Evolutionary conservation across 2,888 invertebrate species (phyloP).

Genomic region (Eucera pruinosa): DNA sequence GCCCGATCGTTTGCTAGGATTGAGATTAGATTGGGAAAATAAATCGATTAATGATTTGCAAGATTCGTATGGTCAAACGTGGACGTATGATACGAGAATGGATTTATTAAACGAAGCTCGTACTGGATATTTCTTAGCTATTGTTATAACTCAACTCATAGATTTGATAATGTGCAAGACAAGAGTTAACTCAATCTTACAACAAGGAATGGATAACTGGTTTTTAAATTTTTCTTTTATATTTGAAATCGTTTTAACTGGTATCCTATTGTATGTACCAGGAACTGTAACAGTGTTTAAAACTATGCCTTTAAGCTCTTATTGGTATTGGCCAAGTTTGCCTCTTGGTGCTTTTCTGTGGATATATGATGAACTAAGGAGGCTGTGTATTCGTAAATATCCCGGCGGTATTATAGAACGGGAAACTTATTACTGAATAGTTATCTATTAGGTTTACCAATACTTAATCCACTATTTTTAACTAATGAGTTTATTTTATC

Average conservation of each 20-base stretch:
- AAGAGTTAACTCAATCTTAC: conserved; percentile 89
- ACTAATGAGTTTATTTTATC: too few relatives aligned
- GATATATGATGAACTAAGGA: conserved; percentile 90
- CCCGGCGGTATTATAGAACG: conserved; percentile 88
- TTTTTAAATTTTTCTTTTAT: conserved; percentile 88
- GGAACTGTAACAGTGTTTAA: conserved; percentile 87
- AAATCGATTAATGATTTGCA: conserved; percentile 88
- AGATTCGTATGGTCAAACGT: conserved; percentile 91
- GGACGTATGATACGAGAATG: conserved; percentile 89
- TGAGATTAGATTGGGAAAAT: conserved; percentile 90
- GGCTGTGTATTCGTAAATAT: conserved; percentile 88
- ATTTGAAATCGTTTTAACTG: conserved; percentile 88
- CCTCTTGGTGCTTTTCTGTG: conserved; percentile 90
- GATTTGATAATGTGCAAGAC: conserved; percentile 91
- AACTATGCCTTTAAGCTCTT: conserved; percentile 84
- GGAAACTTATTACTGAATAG: conserved; percentile 81
- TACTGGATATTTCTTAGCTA: conserved; percentile 90
- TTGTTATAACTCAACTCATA: conserved; percentile 90
- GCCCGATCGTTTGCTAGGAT: conserved; percentile 87
- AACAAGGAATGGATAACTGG: conserved; percentile 89
- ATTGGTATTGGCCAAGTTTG: conserved; percentile 90
- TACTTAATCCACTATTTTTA: too few relatives aligned
- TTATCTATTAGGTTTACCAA: too few relatives aligned
- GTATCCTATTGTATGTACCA: conserved; percentile 88
- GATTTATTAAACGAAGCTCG: conserved; percentile 89